Evolutionary conservation across 2,888 invertebrate genomes (phyloP), one percentile per base, ranked within the genome.

Genomic region (Nymphalis urticae): DNA sequence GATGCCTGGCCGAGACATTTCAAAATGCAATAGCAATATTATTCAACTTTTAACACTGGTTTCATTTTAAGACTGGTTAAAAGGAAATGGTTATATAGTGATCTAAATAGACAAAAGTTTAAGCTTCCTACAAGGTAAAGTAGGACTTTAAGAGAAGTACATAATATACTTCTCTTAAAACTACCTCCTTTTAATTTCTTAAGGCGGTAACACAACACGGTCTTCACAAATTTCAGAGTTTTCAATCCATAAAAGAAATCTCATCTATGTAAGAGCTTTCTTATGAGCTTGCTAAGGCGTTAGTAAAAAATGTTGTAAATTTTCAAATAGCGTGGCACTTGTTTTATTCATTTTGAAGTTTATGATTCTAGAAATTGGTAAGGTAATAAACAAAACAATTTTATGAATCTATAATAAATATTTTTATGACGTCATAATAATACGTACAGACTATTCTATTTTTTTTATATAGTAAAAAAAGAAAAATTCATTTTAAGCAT

Each of bases 221-320:
- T 32, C 17, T 66, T 62, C 54, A 67, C 54, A 50, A 71, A 65
- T 71, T 65, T 50, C 62, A 56, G 56, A 42, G 17, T 53, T 64
- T 62, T 48, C 48, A 62, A 68, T 62, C 65, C 48, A 48, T 59
- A 62, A 71, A 68, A 60, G 56, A 64, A 71, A 62, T 60, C 62
- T 72, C 69, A 72, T 72, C 63, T 66, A 54, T 50, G 53, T 54
- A 67, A 72, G 62, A 71, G 72, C 71, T 71, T 64, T 71, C 64
- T 72, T 66, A 71, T 66, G 64, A 65, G 19, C 32, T 56, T 17
- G 58, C 58, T 32, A 42, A 42, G 58, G 21, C 36, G 56, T 56
- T 10, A 58, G 58, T 36, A 58, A 58, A 36, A 58, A 58, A 36
- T 9, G 19, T 36, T 19, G 42, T 36, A 58, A 58, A 58, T 36